Conservation (phyloP, 2,888 invertebrate species). For the Rhagophthalmus giganteus region DNA sequence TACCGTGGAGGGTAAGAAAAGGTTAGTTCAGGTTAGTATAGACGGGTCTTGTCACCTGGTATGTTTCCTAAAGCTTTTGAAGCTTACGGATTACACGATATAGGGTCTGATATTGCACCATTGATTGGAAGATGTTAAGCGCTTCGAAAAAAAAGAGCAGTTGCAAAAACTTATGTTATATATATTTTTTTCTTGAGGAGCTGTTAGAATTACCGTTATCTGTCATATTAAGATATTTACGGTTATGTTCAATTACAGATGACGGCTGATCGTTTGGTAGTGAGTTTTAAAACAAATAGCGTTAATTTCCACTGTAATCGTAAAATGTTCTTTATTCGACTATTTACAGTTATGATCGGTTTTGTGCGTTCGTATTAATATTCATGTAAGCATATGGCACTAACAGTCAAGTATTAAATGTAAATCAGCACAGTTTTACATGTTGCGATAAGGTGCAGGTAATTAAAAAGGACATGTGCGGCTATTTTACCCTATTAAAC, state of each 20-base stretch:
- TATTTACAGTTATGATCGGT: too few relatives aligned
- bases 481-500: conserved; percentile 2
- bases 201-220: conserved; percentile 24
- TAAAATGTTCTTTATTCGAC: too few relatives aligned
- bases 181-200: conserved; percentile 27
- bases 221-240: conserved; percentile 13
- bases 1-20: conserved; percentile 35
- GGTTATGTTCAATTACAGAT: too few relatives aligned
- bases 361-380: too few relatives aligned
- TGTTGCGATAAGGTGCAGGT: conserved; percentile 34
- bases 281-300: too few relatives aligned
- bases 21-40: conserved; percentile 47
- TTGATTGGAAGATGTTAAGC: conserved; percentile 15
- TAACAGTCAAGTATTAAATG: conserved; percentile 19
- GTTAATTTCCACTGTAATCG: too few relatives aligned
- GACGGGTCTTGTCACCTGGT: conserved; percentile 47
- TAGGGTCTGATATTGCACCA: conserved; percentile 18
- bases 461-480: conserved; percentile 30
- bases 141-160: conserved; percentile 10
- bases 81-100: conserved; percentile 6
- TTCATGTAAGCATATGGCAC: conserved; percentile 36
- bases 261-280: too few relatives aligned
- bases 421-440: conserved; percentile 34
- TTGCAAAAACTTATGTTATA: conserved; percentile 26
- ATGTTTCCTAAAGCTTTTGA: conserved; percentile 8